A percentile compares a stretch with the other conserved stretches of the same genome.
These are phyloP conservation scores for Metellina segmentata DNA, from an alignment of 2,888 invertebrate species.

Conservation along the genomic window DNA sequence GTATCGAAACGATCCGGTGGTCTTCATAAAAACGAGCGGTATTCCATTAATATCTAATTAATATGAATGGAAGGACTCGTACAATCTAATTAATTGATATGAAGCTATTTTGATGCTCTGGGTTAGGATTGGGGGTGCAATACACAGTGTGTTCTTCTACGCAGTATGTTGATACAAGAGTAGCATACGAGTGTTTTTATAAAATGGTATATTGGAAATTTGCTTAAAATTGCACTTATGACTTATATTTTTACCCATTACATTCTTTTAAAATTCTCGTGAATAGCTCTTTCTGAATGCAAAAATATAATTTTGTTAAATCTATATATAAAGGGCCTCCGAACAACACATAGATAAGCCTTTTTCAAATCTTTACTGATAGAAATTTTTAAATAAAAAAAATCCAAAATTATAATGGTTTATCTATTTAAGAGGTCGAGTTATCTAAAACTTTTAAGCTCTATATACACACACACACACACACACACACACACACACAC, in stretches of 20 bases:
- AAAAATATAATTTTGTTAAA: background rate
- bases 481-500: too few relatives aligned
- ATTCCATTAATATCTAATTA: slow-evolving; percentile 22
- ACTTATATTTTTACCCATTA: background rate
- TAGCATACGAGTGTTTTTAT: background rate
- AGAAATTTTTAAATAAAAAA: background rate
- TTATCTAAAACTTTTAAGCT: background rate
- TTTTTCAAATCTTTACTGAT: background rate
- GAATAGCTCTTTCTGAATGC: too few relatives aligned
- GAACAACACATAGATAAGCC: background rate
- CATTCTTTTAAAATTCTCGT: too few relatives aligned
- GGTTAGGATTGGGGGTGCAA: background rate
- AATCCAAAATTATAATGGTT: too few relatives aligned
- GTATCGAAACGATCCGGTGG: background rate
- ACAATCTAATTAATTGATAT: slow-evolving; percentile 21
- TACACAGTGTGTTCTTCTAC: background rate
- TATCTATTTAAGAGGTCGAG: too few relatives aligned
- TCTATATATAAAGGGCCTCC: background rate
- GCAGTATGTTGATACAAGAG: too few relatives aligned
- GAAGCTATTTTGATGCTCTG: slow-evolving; percentile 12
- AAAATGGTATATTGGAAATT: too few relatives aligned
- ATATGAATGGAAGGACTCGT: slow-evolving; percentile 14
- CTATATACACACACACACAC: too few relatives aligned
- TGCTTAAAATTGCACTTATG: background rate
- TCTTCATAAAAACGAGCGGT: background rate